These are phyloP conservation scores for Bos javanicus DNA, from an alignment of 2,113 vertebrate genomes.

Conservation along the genomic window DNA sequence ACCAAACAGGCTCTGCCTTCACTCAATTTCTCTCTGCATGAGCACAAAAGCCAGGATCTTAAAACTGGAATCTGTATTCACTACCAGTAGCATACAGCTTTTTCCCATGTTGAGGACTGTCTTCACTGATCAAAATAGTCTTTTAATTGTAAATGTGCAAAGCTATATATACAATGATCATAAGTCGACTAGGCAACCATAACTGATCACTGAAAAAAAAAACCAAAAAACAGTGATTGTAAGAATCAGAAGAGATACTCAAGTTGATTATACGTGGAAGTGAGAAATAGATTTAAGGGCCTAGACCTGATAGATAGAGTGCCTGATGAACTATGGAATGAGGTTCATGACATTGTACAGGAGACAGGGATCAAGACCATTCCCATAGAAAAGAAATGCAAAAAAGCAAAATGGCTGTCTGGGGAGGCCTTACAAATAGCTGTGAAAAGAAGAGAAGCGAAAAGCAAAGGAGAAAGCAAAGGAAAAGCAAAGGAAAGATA, in stretches of 20 bases:
- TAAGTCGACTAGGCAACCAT: not conserved
- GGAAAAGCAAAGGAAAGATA: no score
- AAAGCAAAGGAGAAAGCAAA: no score
- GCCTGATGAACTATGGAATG: no score
- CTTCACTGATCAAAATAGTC: not conserved
- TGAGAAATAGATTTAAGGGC: no score
- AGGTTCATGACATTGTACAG: no score
- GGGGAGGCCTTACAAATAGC: no score
- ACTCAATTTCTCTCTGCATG: not conserved
- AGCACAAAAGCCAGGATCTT: not conserved
- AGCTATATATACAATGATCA: not conserved
- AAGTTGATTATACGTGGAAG: not conserved
- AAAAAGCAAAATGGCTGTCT: no score
- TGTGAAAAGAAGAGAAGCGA: no score
- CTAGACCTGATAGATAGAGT: no score
- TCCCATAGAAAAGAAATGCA: no score
- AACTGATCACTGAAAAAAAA: not conserved
- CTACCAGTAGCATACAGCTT: not conserved
- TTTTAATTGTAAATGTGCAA: conserved; percentile 20
- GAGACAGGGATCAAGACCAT: no score
- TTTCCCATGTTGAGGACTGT: not conserved
- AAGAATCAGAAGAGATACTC: not conserved
- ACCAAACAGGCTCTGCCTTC: not conserved
- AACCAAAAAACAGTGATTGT: not conserved
- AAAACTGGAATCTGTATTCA: not conserved